Evolutionary conservation across 2,888 invertebrate genomes (phyloP).

Genomic region (Aphrophora alni): DNA sequence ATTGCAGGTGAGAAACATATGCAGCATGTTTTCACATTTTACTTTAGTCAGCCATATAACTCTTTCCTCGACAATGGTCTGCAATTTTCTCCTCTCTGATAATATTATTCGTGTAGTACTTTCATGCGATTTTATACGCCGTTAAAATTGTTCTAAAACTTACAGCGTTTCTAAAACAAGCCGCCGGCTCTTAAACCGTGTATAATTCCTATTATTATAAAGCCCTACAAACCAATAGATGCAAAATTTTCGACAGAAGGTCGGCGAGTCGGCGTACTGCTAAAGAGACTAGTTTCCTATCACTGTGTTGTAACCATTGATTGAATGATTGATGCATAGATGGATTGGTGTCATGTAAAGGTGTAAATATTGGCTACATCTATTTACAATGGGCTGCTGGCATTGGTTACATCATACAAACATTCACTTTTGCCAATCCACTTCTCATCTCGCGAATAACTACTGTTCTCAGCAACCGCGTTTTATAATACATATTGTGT

Average conservation of each 20-base stretch:
- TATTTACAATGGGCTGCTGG: neutral
- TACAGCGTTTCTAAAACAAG: neutral
- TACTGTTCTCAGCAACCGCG: neutral
- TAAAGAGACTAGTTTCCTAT: neutral
- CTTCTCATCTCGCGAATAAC: neutral
- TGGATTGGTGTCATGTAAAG: slow-evolving; percentile 6
- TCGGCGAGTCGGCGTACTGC: neutral
- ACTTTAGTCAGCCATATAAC: too few species aligned
- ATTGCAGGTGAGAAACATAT: too few species aligned
- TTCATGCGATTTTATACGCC: too few species aligned
- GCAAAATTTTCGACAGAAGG: neutral
- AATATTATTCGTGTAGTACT: too few species aligned
- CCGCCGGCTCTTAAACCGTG: neutral
- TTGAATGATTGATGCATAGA: neutral
- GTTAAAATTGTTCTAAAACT: too few species aligned
- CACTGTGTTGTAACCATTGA: neutral
- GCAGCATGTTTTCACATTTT: too few species aligned
- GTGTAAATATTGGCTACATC: slow-evolving; percentile 2
- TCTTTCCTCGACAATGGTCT: too few species aligned
- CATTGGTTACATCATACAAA: neutral
- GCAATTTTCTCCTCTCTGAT: too few species aligned
- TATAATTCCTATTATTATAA: neutral
- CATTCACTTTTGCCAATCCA: slow-evolving; percentile 3
- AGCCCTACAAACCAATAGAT: neutral
- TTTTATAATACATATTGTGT: too few species aligned